phyloP scores from a whole-genome alignment of 1,140 invertebrate species.

The Drosophila parabipectinata region DNA sequence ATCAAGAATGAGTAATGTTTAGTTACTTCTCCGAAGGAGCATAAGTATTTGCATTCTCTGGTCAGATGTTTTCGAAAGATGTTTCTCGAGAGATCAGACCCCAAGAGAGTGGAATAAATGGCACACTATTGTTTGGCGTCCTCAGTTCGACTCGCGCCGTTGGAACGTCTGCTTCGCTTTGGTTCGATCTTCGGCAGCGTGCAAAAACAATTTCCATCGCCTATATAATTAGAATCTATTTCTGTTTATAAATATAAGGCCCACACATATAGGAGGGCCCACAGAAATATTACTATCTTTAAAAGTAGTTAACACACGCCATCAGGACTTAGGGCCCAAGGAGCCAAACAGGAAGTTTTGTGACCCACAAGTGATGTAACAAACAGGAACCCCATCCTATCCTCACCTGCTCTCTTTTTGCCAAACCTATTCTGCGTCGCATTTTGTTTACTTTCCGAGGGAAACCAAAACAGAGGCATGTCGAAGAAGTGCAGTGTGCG shows the following conservation, averaged over 20 bases:
- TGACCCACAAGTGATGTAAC: conserved; percentile 55
- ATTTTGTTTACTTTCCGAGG: conserved; percentile 59
- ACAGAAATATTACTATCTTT: not conserved
- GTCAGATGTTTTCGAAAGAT: too few species aligned
- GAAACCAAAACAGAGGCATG: conserved; percentile 62
- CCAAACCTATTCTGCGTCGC: conserved; percentile 49
- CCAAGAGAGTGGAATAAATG: not conserved
- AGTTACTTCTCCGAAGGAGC: too few species aligned
- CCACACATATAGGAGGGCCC: not conserved
- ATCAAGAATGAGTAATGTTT: too few species aligned
- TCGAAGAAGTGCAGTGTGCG: conserved; percentile 78
- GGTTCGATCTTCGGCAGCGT: conserved; percentile 13
- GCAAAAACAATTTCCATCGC: conserved; percentile 39
- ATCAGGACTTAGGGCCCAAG: not conserved
- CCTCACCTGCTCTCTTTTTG: conserved; percentile 15
- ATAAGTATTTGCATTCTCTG: too few species aligned
- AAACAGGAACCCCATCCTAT: conserved; percentile 4
- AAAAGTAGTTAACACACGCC: not conserved
- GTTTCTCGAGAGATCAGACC: not conserved
- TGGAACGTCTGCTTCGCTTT: conserved; percentile 20
- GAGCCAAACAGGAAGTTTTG: not conserved
- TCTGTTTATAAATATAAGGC: conserved; percentile 38
- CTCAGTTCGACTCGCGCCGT: conserved; percentile 53
- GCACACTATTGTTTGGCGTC: conserved; percentile 43
- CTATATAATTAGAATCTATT: conserved; percentile 71